Conservation (phyloP, 1,140 invertebrate species). For the Plutomurus gul region DNA sequence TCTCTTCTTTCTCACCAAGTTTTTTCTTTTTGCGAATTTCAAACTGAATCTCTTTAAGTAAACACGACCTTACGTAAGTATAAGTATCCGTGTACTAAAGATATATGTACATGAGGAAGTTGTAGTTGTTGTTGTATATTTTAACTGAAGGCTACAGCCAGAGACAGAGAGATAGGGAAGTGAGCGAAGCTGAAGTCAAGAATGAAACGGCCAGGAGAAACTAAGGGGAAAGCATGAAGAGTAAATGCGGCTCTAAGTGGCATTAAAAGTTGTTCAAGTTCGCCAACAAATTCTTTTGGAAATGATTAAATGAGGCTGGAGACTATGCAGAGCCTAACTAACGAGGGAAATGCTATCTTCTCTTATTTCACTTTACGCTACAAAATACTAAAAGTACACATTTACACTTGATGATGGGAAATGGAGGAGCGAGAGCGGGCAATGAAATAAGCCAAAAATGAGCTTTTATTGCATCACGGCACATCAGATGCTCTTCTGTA, state of each 20-base stretch:
- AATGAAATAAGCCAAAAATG: slow-evolving; percentile 28
- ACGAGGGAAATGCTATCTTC: slow-evolving; percentile 3
- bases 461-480: slow-evolving; percentile 12
- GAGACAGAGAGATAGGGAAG: no score
- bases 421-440: not conserved
- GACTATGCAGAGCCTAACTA: not conserved
- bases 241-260: slow-evolving; percentile 25
- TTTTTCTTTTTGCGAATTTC: not conserved
- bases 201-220: not conserved
- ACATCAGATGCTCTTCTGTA: not conserved
- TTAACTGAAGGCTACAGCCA: no score
- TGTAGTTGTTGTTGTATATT: not conserved
- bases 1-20: not conserved
- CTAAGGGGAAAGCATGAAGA: not conserved
- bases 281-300: slow-evolving; percentile 7
- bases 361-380: no score
- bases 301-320: slow-evolving; percentile 28
- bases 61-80: not conserved
- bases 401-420: slow-evolving; percentile 20
- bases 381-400: slow-evolving; percentile 1
- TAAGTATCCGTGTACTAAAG: not conserved
- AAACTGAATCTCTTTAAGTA: not conserved
- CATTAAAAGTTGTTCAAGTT: slow-evolving; percentile 29
- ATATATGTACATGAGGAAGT: not conserved
- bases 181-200: not conserved